Conservation (phyloP, 2,113 vertebrate genomes). For the Phalacrocorax aristotelis region DNA sequence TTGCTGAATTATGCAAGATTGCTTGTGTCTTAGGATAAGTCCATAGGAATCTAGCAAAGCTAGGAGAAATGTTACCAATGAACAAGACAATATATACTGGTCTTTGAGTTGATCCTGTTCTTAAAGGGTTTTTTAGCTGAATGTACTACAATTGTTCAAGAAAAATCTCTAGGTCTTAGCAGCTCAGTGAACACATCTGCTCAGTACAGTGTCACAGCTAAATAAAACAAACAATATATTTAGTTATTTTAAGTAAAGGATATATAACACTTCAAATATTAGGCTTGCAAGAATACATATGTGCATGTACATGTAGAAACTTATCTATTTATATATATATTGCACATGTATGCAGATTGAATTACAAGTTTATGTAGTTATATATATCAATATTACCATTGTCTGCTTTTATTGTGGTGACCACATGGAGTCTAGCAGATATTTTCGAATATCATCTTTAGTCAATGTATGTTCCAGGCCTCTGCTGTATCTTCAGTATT, state of each 20-base stretch:
- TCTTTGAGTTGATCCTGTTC: not conserved
- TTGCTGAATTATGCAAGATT: not conserved
- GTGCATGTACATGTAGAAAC: not conserved
- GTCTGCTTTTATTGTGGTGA: not conserved
- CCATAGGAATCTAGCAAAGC: not conserved
- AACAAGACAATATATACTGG: not conserved
- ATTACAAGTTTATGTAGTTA: not conserved
- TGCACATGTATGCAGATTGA: not conserved
- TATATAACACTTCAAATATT: not conserved
- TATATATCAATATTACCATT: not conserved
- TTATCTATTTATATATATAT: not conserved
- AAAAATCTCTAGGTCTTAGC: not conserved
- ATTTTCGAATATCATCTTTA: not conserved
- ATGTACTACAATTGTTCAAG: not conserved
- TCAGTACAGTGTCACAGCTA: not conserved
- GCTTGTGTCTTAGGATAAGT: not conserved
- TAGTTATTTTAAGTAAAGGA: not conserved
- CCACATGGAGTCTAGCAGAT: not conserved
- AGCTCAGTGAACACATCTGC: not conserved
- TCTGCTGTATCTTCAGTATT: not conserved
- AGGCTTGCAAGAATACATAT: not conserved
- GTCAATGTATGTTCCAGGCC: not conserved
- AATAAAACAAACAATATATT: not conserved
- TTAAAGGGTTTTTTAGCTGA: not conserved
- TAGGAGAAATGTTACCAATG: not conserved